A percentile compares a stretch with the other conserved stretches of the same genome.
phyloP scores from a whole-genome alignment of 2,888 invertebrate species.

The Dinocampus coccinellae region DNA sequence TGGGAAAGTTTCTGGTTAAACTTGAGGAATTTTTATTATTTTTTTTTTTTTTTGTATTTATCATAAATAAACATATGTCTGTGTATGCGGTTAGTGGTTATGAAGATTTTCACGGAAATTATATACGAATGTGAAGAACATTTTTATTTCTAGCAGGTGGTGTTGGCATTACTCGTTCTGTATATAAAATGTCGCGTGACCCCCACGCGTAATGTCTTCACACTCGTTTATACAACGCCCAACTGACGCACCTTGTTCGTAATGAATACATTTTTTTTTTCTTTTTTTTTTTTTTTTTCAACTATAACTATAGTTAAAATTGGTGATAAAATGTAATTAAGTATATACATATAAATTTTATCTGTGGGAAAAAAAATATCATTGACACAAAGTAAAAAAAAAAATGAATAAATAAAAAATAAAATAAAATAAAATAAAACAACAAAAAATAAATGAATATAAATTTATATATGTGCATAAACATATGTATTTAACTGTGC shows the following conservation, averaged over 20 bases:
- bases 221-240: neutral
- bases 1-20: slow-evolving; percentile 3
- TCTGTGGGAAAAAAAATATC: no score
- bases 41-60: no score
- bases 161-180: neutral
- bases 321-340: no score
- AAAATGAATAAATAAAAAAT: no score
- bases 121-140: neutral
- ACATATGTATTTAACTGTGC: neutral
- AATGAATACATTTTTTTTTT: slow-evolving; percentile 2
- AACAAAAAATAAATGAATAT: neutral
- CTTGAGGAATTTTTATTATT: neutral
- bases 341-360: no score
- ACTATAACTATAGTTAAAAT: no score
- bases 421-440: no score
- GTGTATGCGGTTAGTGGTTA: neutral
- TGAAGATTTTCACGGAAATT: neutral
- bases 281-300: slow-evolving; percentile 1
- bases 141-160: slow-evolving; percentile 14
- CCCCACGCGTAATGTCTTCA: slow-evolving; percentile 8
- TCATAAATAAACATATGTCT: neutral
- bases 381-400: no score
- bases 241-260: neutral
- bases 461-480: neutral
- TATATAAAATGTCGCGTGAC: slow-evolving; percentile 16